Conservation (phyloP, 2,888 invertebrate species). For the Pimpla rufipes region DNA sequence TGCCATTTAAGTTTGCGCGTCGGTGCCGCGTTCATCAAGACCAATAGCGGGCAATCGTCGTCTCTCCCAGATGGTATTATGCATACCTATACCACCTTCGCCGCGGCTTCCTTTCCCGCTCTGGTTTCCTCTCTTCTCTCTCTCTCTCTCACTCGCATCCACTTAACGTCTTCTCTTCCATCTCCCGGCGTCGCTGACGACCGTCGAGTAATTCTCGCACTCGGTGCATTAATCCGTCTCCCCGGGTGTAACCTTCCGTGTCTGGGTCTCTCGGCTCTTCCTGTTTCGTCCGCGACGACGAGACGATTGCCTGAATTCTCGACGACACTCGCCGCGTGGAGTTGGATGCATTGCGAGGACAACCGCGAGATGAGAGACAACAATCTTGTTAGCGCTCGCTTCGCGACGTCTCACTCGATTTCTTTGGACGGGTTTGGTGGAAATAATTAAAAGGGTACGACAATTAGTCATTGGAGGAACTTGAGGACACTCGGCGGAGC, state of each 20-base stretch:
- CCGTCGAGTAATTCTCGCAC: conserved; percentile 72
- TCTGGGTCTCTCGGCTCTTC: not conserved
- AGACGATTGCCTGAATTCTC: not conserved
- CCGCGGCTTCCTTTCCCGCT: not conserved
- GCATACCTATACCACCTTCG: conserved; percentile 59
- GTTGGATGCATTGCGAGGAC: not conserved
- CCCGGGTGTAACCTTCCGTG: not conserved
- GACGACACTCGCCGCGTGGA: not conserved
- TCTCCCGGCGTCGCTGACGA: conserved; percentile 64
- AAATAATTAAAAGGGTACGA: no score
- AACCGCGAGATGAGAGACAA: not conserved
- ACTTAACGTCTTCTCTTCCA: conserved; percentile 63
- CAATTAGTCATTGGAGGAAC: no score
- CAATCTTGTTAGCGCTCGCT: no score
- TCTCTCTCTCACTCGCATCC: conserved; percentile 58
- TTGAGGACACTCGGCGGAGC: no score
- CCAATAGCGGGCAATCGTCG: conserved; percentile 62
- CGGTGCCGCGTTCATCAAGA: conserved; percentile 76
- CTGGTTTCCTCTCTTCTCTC: not conserved
- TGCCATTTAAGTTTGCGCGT: conserved; percentile 82
- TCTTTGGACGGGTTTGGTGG: no score
- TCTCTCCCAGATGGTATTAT: conserved; percentile 60
- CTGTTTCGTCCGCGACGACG: not conserved
- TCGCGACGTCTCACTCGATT: no score
- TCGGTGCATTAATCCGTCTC: conserved; percentile 73